Conservation (phyloP, 2,888 invertebrate species). For the Patella caerulea region DNA sequence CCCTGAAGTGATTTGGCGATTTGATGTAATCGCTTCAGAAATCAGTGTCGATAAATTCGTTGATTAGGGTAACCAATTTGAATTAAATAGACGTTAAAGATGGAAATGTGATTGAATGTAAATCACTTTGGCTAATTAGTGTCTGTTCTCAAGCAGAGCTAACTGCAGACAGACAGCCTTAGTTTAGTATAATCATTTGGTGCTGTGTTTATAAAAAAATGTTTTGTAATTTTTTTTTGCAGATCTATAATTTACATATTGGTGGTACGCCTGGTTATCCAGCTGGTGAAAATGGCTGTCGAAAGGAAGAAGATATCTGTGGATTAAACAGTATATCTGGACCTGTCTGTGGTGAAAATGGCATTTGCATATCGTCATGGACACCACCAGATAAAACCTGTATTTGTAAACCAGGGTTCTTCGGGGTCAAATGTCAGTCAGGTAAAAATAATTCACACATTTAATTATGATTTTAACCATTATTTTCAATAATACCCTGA, state of each 20-base stretch:
- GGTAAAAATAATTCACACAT: not conserved
- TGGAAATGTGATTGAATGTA: too few relatives aligned
- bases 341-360: slow-evolving; percentile 72
- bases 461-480: not conserved
- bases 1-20: too few relatives aligned
- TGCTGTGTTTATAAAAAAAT: slow-evolving; percentile 13
- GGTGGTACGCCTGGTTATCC: slow-evolving; percentile 85
- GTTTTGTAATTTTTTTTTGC: slow-evolving; percentile 51
- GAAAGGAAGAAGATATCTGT: slow-evolving; percentile 92
- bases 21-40: too few relatives aligned
- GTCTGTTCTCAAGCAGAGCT: too few relatives aligned
- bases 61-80: too few relatives aligned
- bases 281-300: slow-evolving; percentile 80
- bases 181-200: not conserved
- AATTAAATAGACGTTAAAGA: too few relatives aligned
- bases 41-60: too few relatives aligned
- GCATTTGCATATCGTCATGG: slow-evolving; percentile 88
- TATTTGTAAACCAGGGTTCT: slow-evolving; percentile 95
- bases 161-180: not conserved
- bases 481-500: too few relatives aligned
- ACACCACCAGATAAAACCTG: slow-evolving; percentile 79
- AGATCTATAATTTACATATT: slow-evolving; percentile 86
- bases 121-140: too few relatives aligned
- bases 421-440: slow-evolving; percentile 77
- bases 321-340: slow-evolving; percentile 41